Base-by-base conservation (phyloP, 2,888 invertebrate genomes). In the Epicampocera succincta region DNA sequence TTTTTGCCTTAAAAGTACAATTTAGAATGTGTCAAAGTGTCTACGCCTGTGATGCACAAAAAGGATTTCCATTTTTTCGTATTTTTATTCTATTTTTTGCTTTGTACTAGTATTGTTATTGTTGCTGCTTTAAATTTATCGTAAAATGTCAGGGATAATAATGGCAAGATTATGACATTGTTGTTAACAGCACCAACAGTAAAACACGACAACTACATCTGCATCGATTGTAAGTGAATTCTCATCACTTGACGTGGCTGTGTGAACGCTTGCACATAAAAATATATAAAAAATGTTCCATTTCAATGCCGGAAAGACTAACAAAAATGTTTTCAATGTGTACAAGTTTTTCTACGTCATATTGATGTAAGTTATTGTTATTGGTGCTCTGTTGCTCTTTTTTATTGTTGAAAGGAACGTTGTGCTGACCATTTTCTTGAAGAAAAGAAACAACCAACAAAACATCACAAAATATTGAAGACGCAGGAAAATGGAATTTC, bases 21-120 rank as follows among this genome's bases (percentile, higher is more conserved):
- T 89, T 87, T 88, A 86, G 85, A 87, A 88, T 85, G 86, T 88
- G 89, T 89, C 89, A 89, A 89, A 87, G 86, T 89, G 89, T 85
- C 87, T 85, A 80, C 85, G 84, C 68, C 83, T 76, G 77, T 72
- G 74, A 80, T 68, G 77, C 40, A 78, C 66, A 77, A 83, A 84
- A 80, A 68, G 75, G 46, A 80, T 71, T 80, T 65, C 52, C 50
- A 78, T 80, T 58, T 72, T 72, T 69, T 60, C 25, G 13, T 56
- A 13, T n/a, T 52, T 46, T 71, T 66, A 15, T 56, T 61, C 8
- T 9, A 33, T 33, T 48, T 25, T 48, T 71, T 21, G 6, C 52
- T 58, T 54, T 69, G 6, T 33, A 38, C 25, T 77, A 19, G 40
- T 40, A 13, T 56, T 72, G 60, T 71, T 81, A 42, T 61, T 73